Conservation (phyloP, 2,113 vertebrate species). For the Copsychus sechellarum region DNA sequence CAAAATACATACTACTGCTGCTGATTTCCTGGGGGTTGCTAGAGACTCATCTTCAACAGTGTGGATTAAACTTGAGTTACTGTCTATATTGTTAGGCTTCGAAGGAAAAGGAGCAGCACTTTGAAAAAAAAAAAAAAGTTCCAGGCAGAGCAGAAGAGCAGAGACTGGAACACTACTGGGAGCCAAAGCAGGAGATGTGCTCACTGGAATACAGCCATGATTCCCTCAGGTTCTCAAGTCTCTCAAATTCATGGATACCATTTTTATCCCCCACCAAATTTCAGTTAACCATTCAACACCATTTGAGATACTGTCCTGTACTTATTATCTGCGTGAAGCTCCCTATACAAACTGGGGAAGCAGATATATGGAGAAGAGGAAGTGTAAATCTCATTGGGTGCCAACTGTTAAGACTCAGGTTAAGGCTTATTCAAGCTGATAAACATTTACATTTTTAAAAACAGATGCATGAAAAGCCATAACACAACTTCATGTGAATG, state of each 20-base stretch:
- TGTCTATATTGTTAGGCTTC: not conserved
- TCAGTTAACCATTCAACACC: not conserved
- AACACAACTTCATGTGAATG: not conserved
- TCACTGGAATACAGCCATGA: not conserved
- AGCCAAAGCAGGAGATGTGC: not conserved
- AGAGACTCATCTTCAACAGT: not conserved
- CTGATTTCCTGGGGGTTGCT: not conserved
- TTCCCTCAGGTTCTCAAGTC: not conserved
- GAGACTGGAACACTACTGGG: not conserved
- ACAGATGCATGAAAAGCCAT: not conserved
- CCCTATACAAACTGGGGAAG: not conserved
- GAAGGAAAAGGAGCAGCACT: not conserved
- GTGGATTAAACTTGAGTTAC: not conserved
- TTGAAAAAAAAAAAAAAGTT: not conserved
- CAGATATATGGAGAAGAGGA: not conserved
- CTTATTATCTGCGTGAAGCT: not conserved
- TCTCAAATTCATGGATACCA: not conserved
- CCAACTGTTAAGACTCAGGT: not conserved
- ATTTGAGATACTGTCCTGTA: not conserved
- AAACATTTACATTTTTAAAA: not conserved
- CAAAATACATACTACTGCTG: not conserved
- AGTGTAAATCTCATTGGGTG: not conserved
- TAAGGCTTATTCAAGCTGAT: not conserved
- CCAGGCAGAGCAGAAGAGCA: not conserved
- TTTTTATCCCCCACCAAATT: not conserved